These are phyloP conservation scores for Triplophysa dalaica DNA, from an alignment of 2,113 vertebrate genomes.

Conservation along the genomic window DNA sequence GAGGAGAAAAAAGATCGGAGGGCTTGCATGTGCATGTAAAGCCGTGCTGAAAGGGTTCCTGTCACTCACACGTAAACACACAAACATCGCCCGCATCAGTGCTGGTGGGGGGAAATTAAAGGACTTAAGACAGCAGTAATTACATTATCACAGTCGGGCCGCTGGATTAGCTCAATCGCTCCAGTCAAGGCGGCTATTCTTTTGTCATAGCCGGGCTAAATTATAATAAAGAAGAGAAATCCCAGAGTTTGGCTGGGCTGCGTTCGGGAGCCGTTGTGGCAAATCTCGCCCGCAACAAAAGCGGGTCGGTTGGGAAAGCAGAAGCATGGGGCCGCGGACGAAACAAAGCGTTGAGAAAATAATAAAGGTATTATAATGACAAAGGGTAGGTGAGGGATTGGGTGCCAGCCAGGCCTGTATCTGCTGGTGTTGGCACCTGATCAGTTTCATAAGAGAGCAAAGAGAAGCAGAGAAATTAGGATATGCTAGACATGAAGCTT, in stretches of 20 bases:
- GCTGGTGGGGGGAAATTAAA: conserved; percentile 90
- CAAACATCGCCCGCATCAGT: conserved; percentile 74
- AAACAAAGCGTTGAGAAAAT: conserved; percentile 90
- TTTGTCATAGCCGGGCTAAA: conserved; percentile 83
- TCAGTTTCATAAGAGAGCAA: conserved; percentile 58
- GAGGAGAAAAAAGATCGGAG: conserved; percentile 91
- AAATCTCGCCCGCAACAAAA: conserved; percentile 95
- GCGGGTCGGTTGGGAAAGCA: conserved; percentile 81
- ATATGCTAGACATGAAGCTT: conserved; percentile 26
- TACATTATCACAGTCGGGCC: conserved; percentile 98
- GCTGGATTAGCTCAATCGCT: conserved; percentile 99
- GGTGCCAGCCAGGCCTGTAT: conserved; percentile 78
- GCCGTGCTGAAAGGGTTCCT: conserved; percentile 83
- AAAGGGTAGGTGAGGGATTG: conserved; percentile 96
- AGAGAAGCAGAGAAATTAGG: neutral
- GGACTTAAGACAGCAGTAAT: conserved; percentile 99
- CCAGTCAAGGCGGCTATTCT: conserved; percentile 96
- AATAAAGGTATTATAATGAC: conserved; percentile 83
- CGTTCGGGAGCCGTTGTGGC: conserved; percentile 86
- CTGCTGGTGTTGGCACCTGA: conserved; percentile 60
- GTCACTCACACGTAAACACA: conserved; percentile 68
- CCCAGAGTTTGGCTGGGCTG: conserved; percentile 86
- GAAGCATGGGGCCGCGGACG: conserved; percentile 13
- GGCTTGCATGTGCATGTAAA: conserved; percentile 68
- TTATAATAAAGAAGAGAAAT: conserved; percentile 81